Conservation (phyloP, 2,888 invertebrate genomes). For the Nymphalis polychloros region DNA sequence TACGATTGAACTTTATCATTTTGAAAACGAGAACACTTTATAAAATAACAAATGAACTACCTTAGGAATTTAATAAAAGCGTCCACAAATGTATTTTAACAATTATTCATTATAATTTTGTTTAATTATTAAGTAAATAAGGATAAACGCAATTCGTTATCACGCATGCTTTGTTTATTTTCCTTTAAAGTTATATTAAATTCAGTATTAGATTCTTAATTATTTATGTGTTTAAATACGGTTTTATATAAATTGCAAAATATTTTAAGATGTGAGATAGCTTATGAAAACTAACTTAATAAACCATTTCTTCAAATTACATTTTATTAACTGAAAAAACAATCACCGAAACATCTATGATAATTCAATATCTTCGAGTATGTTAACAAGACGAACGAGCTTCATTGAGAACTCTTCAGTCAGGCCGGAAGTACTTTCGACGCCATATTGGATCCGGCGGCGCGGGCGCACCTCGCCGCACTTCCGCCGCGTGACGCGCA, state of each 20-base stretch:
- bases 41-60: background rate
- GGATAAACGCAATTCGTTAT: constrained; percentile 4
- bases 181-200: background rate
- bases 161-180: background rate
- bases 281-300: no score
- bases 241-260: no score
- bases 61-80: background rate
- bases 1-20: background rate
- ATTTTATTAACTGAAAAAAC: background rate
- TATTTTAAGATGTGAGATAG: no score
- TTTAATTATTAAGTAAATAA: background rate
- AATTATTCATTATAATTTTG: background rate
- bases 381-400: constrained; percentile 49
- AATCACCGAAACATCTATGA: constrained; percentile 14
- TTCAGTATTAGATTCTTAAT: no score
- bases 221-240: no score
- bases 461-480: constrained; percentile 73
- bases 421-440: constrained; percentile 79
- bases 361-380: constrained; percentile 32
- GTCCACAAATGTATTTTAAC: background rate
- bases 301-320: background rate
- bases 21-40: background rate
- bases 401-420: constrained; percentile 74
- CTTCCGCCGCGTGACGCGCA: constrained; percentile 79
- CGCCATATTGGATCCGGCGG: constrained; percentile 80